These are phyloP conservation scores for Galeopsomyia nigrocyanea DNA, from an alignment of 2,888 invertebrate species.

Conservation along the genomic window DNA sequence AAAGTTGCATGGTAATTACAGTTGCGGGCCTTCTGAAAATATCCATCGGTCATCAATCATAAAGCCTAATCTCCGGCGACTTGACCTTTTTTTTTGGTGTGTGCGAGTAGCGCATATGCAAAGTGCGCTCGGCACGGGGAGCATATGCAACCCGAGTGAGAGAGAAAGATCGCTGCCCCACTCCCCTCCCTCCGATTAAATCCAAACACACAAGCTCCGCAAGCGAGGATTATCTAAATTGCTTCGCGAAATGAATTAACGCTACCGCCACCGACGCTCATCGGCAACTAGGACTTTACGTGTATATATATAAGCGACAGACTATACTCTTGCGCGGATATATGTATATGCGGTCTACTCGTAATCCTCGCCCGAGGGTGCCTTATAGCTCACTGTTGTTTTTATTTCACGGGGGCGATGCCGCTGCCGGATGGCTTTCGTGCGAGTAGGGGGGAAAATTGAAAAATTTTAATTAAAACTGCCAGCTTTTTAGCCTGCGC, in stretches of 20 bases:
- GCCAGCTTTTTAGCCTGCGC: too few relatives aligned
- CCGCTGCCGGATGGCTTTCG: too few relatives aligned
- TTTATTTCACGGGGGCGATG: too few relatives aligned
- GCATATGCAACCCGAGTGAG: slow-evolving; percentile 60
- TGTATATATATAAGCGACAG: background rate
- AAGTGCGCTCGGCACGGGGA: slow-evolving; percentile 34
- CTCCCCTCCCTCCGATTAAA: slow-evolving; percentile 61
- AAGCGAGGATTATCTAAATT: slow-evolving; percentile 63
- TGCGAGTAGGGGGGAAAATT: too few relatives aligned
- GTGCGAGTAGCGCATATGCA: slow-evolving; percentile 31
- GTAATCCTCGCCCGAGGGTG: slow-evolving; percentile 24
- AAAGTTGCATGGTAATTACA: slow-evolving; percentile 40
- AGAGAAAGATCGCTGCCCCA: slow-evolving; percentile 5
- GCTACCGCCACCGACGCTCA: slow-evolving; percentile 50
- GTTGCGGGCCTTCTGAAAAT: background rate
- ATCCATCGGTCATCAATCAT: slow-evolving; percentile 45
- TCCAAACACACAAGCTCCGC: slow-evolving; percentile 60
- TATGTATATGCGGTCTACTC: slow-evolving; percentile 37
- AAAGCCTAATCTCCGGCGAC: slow-evolving; percentile 43
- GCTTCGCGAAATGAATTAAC: slow-evolving; percentile 66
- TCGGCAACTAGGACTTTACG: slow-evolving; percentile 46
- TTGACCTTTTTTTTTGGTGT: slow-evolving; percentile 25
- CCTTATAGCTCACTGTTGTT: too few relatives aligned
- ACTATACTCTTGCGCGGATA: too few relatives aligned
- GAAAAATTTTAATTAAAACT: too few relatives aligned